A percentile compares a stretch with the other conserved stretches of the same genome.
phyloP scores from a whole-genome alignment of 1,140 invertebrate genomes.

The Lucilia sericata region DNA sequence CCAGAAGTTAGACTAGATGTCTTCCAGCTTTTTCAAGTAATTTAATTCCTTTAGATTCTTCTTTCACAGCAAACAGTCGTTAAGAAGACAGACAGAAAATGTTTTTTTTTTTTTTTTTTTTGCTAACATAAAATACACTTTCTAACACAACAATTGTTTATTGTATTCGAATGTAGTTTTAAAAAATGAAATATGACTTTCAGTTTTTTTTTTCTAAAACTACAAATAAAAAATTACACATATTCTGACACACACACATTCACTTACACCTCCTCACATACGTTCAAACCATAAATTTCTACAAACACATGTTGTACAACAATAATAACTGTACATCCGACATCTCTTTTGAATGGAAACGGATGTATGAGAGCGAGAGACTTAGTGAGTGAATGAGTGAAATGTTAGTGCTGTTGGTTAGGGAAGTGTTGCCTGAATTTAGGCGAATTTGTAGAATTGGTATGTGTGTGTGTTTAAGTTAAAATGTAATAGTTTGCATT shows the following conservation, averaged over 20 bases:
- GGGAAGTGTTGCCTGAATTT: no score
- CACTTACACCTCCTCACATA: background rate
- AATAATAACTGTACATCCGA: conserved; percentile 24
- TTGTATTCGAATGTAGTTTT: background rate
- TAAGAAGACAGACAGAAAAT: background rate
- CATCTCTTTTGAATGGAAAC: background rate
- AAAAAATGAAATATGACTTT: conserved; percentile 26
- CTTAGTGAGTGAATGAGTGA: background rate
- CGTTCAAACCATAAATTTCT: background rate
- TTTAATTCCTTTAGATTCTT: background rate
- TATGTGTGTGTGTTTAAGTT: background rate
- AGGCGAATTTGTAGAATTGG: background rate
- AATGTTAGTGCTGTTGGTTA: no score
- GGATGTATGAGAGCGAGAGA: background rate
- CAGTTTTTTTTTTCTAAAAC: background rate
- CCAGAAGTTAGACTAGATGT: no score
- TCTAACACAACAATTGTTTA: conserved; percentile 15
- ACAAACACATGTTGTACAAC: background rate
- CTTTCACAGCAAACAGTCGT: background rate
- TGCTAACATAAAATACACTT: background rate
- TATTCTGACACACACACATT: background rate
- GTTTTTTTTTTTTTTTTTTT: no score
- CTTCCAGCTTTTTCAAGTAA: background rate
- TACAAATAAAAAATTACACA: background rate
- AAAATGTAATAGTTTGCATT: background rate